Evolutionary conservation across 1,140 invertebrate genomes (phyloP).

Genomic region (Diorhabda carinulata): DNA sequence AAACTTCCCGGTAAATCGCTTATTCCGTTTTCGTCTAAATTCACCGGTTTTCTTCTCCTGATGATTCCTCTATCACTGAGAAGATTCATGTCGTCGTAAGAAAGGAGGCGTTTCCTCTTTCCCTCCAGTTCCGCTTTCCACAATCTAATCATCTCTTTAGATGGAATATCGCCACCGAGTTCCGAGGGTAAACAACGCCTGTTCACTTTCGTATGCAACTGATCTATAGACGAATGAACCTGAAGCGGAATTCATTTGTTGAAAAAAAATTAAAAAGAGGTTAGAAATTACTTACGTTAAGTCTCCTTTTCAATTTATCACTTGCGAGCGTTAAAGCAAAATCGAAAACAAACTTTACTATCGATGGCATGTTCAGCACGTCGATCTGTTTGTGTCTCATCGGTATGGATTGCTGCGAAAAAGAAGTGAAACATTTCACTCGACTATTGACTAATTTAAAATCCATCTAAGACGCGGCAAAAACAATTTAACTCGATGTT

Average conservation of each 20-base stretch:
- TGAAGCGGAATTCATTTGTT: conserved; percentile 40
- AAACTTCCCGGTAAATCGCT: conserved; percentile 69
- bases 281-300: conserved; percentile 51
- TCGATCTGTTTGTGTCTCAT: conserved; percentile 73
- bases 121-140: conserved; percentile 63
- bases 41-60: conserved; percentile 55
- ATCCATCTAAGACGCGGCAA: no score
- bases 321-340: conserved; percentile 65
- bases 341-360: conserved; percentile 67
- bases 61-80: conserved; percentile 58
- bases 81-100: conserved; percentile 59
- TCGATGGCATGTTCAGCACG: conserved; percentile 63
- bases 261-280: not conserved
- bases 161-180: conserved; percentile 70
- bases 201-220: conserved; percentile 60
- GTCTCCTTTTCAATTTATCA: conserved; percentile 64
- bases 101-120: conserved; percentile 54
- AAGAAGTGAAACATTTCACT: no score
- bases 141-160: conserved; percentile 68
- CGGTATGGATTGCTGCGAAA: conserved; percentile 68
- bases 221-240: conserved; percentile 62
- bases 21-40: conserved; percentile 52
- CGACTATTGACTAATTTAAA: no score
- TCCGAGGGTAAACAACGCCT: conserved; percentile 67
- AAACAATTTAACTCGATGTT: no score